Evolutionary conservation across 2,888 invertebrate species (phyloP).

Genomic region (Trypoxylon attenuatum): DNA sequence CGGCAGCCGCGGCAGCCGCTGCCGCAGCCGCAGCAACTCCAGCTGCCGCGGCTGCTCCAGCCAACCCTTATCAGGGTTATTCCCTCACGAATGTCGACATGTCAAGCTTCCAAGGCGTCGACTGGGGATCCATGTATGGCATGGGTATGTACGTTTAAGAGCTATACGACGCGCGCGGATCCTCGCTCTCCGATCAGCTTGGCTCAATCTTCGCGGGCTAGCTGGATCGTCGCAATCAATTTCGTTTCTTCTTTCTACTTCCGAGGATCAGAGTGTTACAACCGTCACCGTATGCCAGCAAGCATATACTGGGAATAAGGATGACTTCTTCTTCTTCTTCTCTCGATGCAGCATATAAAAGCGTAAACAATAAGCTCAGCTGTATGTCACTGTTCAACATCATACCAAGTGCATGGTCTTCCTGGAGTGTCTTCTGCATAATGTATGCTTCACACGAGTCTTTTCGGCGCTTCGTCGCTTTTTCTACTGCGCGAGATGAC

Average conservation of each 20-base stretch:
- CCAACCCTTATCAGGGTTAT: constrained; percentile 85
- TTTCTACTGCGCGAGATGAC: no score
- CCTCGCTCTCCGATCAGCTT: background rate
- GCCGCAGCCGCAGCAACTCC: constrained; percentile 73
- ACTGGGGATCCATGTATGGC: constrained; percentile 94
- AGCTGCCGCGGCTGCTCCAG: constrained; percentile 79
- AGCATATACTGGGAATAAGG: no score
- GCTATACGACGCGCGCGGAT: background rate
- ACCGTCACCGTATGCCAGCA: no score
- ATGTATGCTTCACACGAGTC: background rate
- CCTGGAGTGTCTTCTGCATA: background rate
- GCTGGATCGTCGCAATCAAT: background rate
- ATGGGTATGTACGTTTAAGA: constrained; percentile 93
- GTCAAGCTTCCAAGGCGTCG: constrained; percentile 93
- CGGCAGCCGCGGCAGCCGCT: constrained; percentile 72
- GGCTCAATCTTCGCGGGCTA: background rate
- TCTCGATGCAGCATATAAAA: no score
- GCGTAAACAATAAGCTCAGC: no score
- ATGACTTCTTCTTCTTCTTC: no score
- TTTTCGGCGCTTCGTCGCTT: background rate
- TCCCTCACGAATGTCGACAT: constrained; percentile 92
- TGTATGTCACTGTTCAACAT: no score
- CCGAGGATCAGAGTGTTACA: no score
- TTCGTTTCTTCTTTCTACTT: no score
- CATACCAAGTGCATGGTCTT: background rate